Base-by-base conservation (phyloP, 2,113 vertebrate species). In the Bufo bufo region DNA sequence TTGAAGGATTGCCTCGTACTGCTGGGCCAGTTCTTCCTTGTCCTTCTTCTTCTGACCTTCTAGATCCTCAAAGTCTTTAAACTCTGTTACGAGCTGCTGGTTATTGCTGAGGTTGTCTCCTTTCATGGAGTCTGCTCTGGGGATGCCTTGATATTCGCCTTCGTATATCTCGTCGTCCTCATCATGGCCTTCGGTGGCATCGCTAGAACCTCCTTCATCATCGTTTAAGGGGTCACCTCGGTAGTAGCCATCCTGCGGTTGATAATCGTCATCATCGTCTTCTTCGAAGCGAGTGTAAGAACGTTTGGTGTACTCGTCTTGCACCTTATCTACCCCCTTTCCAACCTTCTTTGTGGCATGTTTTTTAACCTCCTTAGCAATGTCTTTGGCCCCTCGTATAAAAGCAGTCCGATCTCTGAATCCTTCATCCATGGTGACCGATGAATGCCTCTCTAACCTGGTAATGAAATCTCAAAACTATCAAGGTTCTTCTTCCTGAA, bases 91-190 rank as follows among this genome's bases (percentile, higher is more conserved):
- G 0, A 33, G 59, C 0, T 88, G 82, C 5, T 66, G 72, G 6
- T 72, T 79, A 0, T n/a, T 0, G 0, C 82, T 87, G 65, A 92
- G 0, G 12, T 86, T 77, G 82, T 93, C 93, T 0, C 92, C 93
- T 0, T 95, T 97, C 77, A 94, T 93, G 0, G 97, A 96, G n/a
- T 99, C 97, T 0, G 95, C 96, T 83, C 97, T 92, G 0, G 98
- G 98, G 90, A 99, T 99, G 5, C 98, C 98, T 91, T 99, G 98
- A 91, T 99, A 99, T 71, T 99, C 98, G 3, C 98, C 98, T 87
- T 99, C 98, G 0, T 99, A 99, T 93, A 99, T 99, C 91, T 99
- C 98, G 0, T 99, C 98, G 0, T 99, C 98, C 88, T 99, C 98
- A 0, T 99, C 98, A 0, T 99, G 98, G 1, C 98, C 98, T 43